Evolutionary conservation across 2,888 invertebrate genomes (phyloP), one percentile per base, ranked within the genome.

Genomic region (Deroplatys truncata): DNA sequence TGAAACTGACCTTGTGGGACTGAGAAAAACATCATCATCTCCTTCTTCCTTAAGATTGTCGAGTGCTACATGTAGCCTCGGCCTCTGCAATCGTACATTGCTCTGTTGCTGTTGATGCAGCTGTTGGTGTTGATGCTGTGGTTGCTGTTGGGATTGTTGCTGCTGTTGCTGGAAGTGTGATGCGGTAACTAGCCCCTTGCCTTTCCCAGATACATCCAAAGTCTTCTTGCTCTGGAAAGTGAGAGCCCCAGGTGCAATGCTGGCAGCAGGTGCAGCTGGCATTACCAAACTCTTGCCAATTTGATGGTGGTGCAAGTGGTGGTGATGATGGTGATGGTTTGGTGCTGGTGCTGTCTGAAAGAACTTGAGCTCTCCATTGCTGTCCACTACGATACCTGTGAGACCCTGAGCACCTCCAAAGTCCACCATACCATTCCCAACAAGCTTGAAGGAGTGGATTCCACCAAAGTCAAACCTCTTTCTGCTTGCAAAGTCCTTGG

Each of bases 21-120:
- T 97, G 91, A 97, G 94, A 92, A 98, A 97, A 82, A 97, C 96
- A 91, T 97, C 97, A 91, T 97, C 96, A 88, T 96, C 93, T 25
- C 96, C 94, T 91, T 97, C 96, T 91, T 96, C 95, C 90, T 96
- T 96, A 86, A 94, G 91, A 91, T 93, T 93, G 90, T 93, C 93
- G 28, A 92, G 91, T 43, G 92, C 91, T 35, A 92, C 90, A 91
- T 93, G 92, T n/a, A 91, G 90, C 90, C 92, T 93, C 92, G 92
- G 93, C 92, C 91, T 91, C 88, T 88, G 92, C 91, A 90, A 93
- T 92, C 88, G 93, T 92, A 86, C 92, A 92, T 35, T 90, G 91
- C 88, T 89, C 91, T 91, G 92, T 93, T 91, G 91, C 92, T 92
- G 91, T 92, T 92, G 72, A 92, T 92, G 91, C 91, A 92, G 91